Conservation (phyloP, 2,113 vertebrate genomes). For the Gulo gulo region DNA sequence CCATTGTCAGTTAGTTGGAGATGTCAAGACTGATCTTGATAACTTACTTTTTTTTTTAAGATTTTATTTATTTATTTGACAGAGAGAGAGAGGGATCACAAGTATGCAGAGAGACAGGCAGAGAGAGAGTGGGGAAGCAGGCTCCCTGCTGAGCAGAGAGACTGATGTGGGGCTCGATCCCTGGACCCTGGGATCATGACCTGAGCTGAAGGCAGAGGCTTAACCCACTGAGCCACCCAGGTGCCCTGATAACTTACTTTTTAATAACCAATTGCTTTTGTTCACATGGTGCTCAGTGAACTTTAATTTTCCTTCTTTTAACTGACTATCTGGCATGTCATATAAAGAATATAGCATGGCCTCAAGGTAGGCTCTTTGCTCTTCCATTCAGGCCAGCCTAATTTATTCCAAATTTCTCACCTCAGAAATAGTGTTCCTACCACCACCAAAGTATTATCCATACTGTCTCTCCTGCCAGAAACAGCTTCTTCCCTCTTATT, state of each 20-base stretch:
- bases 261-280: conserved; percentile 2
- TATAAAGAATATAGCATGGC: not conserved
- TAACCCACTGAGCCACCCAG: no score
- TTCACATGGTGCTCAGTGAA: not conserved
- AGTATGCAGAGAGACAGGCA: no score
- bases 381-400: not conserved
- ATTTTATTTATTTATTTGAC: no score
- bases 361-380: not conserved
- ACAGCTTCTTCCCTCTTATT: not conserved
- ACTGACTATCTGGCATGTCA: not conserved
- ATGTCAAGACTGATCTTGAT: not conserved
- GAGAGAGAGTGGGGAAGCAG: no score
- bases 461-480: not conserved
- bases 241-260: not conserved
- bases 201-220: no score
- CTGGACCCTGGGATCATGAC: no score
- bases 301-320: not conserved
- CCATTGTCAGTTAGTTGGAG: not conserved
- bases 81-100: no score
- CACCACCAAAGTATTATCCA: not conserved
- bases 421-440: not conserved
- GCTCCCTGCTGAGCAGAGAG: no score
- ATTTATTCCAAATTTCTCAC: not conserved
- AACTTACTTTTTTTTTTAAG: not conserved
- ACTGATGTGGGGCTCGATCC: no score